Percentiles rank a stretch among this genome's conserved stretches.
Evolutionary conservation across 1,140 invertebrate species (phyloP).

Genomic region (Drosophila ercepeae): DNA sequence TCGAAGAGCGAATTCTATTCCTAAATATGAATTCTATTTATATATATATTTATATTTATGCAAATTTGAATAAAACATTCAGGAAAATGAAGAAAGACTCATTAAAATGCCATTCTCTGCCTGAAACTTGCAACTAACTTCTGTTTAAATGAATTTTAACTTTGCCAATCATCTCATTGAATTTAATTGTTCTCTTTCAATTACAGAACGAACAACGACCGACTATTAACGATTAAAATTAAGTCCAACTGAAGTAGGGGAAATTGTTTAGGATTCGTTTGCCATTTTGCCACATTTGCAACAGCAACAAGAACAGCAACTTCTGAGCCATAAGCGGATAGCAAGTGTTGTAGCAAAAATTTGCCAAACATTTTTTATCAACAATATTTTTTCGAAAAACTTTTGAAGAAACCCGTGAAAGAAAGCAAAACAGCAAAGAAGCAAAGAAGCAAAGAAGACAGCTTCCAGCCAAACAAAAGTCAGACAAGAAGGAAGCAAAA

Average conservation of each 20-base stretch:
- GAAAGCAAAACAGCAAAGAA: constrained; percentile 9
- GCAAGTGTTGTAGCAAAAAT: constrained; percentile 31
- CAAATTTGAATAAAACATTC: neutral
- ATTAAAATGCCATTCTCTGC: neutral
- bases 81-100: no score
- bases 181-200: constrained; percentile 42
- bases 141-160: constrained; percentile 14
- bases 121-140: constrained; percentile 17
- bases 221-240: constrained; percentile 76
- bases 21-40: no score
- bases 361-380: constrained; percentile 73
- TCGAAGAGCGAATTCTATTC: neutral
- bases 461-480: constrained; percentile 27
- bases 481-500: constrained; percentile 21
- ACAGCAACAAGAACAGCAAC: constrained; percentile 19
- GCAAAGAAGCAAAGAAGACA: constrained; percentile 10
- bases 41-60: no score
- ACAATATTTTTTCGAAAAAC: constrained; percentile 75
- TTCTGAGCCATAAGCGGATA: constrained; percentile 42
- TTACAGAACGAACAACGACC: constrained; percentile 78
- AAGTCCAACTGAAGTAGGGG: constrained; percentile 62
- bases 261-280: constrained; percentile 58
- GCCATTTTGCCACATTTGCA: constrained; percentile 19
- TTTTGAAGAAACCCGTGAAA: constrained; percentile 59
- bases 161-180: constrained; percentile 1